Percentiles rank a stretch among this genome's conserved stretches.
Evolutionary conservation across 2,888 invertebrate species (phyloP).

Genomic region (Sycophila texana): DNA sequence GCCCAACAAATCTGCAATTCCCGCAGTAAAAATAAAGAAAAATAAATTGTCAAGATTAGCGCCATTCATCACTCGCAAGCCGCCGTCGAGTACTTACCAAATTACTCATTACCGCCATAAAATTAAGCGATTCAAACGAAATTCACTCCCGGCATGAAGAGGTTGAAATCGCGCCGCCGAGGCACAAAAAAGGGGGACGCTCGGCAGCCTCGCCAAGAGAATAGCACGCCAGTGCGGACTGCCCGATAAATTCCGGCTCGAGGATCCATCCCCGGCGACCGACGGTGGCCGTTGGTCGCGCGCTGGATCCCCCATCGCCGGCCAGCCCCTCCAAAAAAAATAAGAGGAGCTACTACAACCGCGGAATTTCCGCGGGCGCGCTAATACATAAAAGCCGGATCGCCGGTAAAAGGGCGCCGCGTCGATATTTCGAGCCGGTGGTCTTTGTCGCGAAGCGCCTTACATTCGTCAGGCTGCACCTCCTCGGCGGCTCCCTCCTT

Average conservation of each 20-base stretch:
- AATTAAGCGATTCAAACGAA: too few species aligned
- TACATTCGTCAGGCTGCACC: constrained; percentile 48
- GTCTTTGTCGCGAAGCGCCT: constrained; percentile 29
- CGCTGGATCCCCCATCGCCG: not conserved
- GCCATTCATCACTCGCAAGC: too few species aligned
- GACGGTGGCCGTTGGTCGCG: not conserved
- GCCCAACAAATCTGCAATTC: too few species aligned
- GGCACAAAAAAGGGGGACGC: not conserved
- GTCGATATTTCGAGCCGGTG: constrained; percentile 43
- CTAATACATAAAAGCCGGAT: constrained; percentile 43
- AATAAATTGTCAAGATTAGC: too few species aligned
- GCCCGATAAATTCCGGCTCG: constrained; percentile 51
- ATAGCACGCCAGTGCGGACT: not conserved
- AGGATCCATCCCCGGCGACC: not conserved
- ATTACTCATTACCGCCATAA: too few species aligned
- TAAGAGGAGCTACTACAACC: constrained; percentile 42
- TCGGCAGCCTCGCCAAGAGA: not conserved
- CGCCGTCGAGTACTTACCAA: too few species aligned
- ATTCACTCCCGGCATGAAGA: not conserved
- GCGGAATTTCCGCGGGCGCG: constrained; percentile 45
- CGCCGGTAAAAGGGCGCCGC: constrained; percentile 5
- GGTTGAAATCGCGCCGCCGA: not conserved
- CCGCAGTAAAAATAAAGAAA: too few species aligned
- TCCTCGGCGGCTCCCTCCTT: constrained; percentile 38
- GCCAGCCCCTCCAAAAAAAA: constrained; percentile 53